Evolutionary conservation across 1,140 invertebrate genomes (phyloP).

Genomic region (Lucilia cuprina): DNA sequence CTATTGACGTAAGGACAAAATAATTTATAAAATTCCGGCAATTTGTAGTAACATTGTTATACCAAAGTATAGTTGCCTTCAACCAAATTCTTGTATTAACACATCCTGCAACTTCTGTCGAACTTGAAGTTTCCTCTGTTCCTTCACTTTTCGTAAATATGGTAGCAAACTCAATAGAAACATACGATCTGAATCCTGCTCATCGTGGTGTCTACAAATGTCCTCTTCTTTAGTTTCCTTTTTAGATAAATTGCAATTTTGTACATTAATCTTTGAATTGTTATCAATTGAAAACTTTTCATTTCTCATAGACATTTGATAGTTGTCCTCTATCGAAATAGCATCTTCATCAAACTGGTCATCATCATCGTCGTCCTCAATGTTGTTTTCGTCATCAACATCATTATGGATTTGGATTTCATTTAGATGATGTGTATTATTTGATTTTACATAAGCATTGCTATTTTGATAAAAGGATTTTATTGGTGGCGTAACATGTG

Average conservation of each 20-base stretch:
- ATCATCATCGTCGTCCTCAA: conserved; percentile 46
- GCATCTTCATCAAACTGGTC: conserved; percentile 58
- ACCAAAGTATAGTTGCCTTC: too few relatives aligned
- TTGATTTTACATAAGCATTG: not conserved
- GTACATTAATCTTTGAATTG: not conserved
- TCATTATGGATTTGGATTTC: conserved; percentile 20
- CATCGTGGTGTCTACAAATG: not conserved
- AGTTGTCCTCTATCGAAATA: conserved; percentile 46
- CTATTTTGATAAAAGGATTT: not conserved
- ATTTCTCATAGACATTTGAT: conserved; percentile 32
- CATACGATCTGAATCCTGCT: conserved; percentile 52
- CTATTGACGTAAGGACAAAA: too few relatives aligned
- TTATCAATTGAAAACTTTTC: not conserved
- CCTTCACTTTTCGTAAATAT: conserved; percentile 51
- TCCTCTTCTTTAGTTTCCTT: not conserved
- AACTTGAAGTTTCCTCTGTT: conserved; percentile 51
- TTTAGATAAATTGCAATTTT: not conserved
- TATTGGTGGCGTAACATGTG: not conserved
- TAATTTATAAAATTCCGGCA: too few relatives aligned
- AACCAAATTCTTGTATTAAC: conserved; percentile 49
- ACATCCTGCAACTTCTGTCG: conserved; percentile 56
- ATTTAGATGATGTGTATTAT: not conserved
- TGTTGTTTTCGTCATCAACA: conserved; percentile 28
- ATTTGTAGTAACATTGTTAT: not conserved
- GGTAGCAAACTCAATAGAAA: conserved; percentile 55